Percentiles rank a stretch among this genome's conserved stretches.
These are phyloP conservation scores for Trinorchestia longiramus DNA, from an alignment of 1,140 invertebrate species.

Conservation along the genomic window DNA sequence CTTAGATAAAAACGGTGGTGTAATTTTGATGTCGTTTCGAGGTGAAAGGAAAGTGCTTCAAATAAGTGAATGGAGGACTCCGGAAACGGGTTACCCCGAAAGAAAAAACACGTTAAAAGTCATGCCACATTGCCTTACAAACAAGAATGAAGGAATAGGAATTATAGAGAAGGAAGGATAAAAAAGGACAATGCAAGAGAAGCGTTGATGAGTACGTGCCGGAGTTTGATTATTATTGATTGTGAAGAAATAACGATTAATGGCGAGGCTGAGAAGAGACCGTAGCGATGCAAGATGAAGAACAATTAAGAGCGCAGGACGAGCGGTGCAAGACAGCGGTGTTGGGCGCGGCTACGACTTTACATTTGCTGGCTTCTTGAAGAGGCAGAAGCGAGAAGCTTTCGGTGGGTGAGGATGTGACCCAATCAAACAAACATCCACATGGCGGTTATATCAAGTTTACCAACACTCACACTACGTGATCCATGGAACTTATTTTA, in stretches of 20 bases:
- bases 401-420: constrained; percentile 30
- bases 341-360: background rate
- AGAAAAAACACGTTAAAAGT: background rate
- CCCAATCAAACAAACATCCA: constrained; percentile 10
- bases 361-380: constrained; percentile 2
- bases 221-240: background rate
- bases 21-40: background rate
- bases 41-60: background rate
- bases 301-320: background rate
- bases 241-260: background rate
- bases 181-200: background rate
- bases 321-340: constrained; percentile 12
- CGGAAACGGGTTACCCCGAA: background rate
- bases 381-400: constrained; percentile 49
- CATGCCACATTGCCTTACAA: constrained; percentile 2
- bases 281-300: constrained; percentile 35
- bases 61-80: background rate
- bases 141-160: background rate
- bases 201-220: background rate
- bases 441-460: background rate
- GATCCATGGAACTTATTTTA: constrained; percentile 3
- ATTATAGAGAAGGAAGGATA: constrained; percentile 22
- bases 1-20: background rate
- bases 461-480: constrained; percentile 37
- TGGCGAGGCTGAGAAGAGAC: constrained; percentile 1